Evolutionary conservation across 2,113 vertebrate species (phyloP).

Genomic region (Scophthalmus maximus): DNA sequence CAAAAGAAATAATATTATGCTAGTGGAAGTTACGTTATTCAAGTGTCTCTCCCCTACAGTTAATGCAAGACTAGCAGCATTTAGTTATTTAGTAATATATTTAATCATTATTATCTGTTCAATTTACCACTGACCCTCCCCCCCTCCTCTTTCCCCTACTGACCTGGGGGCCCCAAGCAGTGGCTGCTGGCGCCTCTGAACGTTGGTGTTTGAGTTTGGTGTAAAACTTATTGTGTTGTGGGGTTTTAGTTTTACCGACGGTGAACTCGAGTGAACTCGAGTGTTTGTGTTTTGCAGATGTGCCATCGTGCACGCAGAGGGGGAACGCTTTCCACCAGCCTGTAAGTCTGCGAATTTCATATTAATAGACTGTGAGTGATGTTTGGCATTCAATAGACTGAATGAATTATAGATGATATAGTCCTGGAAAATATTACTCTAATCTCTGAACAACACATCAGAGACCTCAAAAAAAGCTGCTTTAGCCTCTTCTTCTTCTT

Average conservation of each 20-base stretch:
- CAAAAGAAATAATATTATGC: too few species aligned
- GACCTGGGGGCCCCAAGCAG: too few species aligned
- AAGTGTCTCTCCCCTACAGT: too few species aligned
- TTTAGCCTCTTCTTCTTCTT: neutral
- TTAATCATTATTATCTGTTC: too few species aligned
- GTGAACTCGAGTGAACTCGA: neutral
- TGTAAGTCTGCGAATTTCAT: conserved; percentile 16
- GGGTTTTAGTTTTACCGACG: neutral
- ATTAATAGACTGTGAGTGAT: conserved; percentile 50
- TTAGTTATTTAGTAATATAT: too few species aligned
- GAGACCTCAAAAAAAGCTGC: conserved; percentile 21
- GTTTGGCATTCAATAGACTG: conserved; percentile 48
- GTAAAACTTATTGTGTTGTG: neutral
- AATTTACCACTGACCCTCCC: too few species aligned
- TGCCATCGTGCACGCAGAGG: neutral
- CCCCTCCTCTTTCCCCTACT: too few species aligned
- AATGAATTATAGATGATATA: conserved; percentile 67
- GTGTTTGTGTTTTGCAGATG: conserved; percentile 10
- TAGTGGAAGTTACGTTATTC: too few species aligned
- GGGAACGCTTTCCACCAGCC: conserved; percentile 1
- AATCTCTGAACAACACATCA: conserved; percentile 51
- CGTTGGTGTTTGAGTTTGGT: too few species aligned
- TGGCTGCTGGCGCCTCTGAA: too few species aligned
- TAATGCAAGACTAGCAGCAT: too few species aligned
- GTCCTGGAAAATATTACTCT: conserved; percentile 46